Base-by-base conservation (phyloP, 2,113 vertebrate genomes). In the Chamaetylas fuelleborni region DNA sequence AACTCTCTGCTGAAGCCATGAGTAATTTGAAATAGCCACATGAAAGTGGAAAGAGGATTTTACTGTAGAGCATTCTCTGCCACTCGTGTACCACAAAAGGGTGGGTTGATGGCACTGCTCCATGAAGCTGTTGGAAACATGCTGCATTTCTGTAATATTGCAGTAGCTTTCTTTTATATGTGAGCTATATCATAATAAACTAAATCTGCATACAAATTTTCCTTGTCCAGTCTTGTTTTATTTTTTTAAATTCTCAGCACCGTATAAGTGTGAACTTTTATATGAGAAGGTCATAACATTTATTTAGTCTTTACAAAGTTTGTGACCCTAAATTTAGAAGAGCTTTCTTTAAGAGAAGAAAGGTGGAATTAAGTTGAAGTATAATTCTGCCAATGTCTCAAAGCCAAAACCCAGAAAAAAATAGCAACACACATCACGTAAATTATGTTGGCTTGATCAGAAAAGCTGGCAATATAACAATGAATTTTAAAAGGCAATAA, bases 401-500 rank as follows among this genome's bases (percentile, higher is more conserved):
- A 90, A 92, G 79, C 14, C 25, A 87, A 96, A 88, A 66, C 5
- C 24, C 71, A 89, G 51, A 45, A 76, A 91, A 94, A 74, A 79
- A 93, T 69, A 85, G 42, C 3, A 72, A 45, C 25, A 78, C 60
- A 62, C 70, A 60, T 12, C 58, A 26, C n/a, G 26, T 29, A 93
- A 96, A 96, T 86, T 1, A 25, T 57, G 12, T 72, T 78, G 38
- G 10, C 48, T 97, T 86, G 33, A 51, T 87, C 74, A 96, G 36
- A 24, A 43, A 92, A 18, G 5, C 67, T 91, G 66, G n/a, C 95
- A 95, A 88, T 81, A 84, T 8, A 95, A 92, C 9, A 50, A 3
- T 92, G 86, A 96, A 97, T 78, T 78, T 16, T 95, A 95, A 96
- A 45, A 85, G 19, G 16, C 26, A 95, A 64, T 31, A 65, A 94